A percentile compares a stretch with the other conserved stretches of the same genome.
Evolutionary conservation across 2,797 vertebrate genomes (phyloP).

Genomic region (Margarornis squamiger): DNA sequence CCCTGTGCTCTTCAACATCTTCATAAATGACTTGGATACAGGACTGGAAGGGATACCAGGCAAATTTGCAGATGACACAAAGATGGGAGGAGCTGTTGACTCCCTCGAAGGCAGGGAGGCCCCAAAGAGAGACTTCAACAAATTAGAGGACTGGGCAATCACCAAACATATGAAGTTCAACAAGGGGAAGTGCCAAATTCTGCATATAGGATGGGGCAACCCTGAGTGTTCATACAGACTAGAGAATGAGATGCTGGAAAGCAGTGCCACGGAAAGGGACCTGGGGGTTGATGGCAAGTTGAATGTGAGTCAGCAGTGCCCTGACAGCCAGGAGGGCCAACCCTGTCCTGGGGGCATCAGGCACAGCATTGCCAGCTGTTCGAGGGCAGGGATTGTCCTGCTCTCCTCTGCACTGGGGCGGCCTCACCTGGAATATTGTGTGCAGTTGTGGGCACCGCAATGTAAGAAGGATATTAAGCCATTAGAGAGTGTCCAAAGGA

Average conservation of each 20-base stretch:
- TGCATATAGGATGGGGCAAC: neutral
- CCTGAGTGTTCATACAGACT: neutral
- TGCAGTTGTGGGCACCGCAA: neutral
- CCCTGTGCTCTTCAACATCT: neutral
- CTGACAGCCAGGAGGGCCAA: neutral
- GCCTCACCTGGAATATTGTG: neutral
- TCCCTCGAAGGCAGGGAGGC: neutral
- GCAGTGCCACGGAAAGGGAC: fast-evolving
- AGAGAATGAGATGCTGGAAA: neutral
- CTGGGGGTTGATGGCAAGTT: fast-evolving
- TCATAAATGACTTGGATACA: neutral
- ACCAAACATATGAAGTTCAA: neutral
- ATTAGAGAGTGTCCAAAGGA: neutral
- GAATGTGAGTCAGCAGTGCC: neutral
- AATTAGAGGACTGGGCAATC: neutral
- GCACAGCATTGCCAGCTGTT: fast-evolving
- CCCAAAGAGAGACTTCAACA: neutral
- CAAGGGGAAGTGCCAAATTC: neutral
- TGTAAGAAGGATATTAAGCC: neutral
- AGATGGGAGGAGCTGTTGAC: neutral
- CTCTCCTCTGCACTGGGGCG: neutral
- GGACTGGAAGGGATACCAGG: neutral
- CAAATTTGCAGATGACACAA: neutral
- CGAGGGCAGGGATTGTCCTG: fast-evolving
- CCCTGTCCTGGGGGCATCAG: fast-evolving